phyloP scores from a whole-genome alignment of 2,797 vertebrate genomes.

The Acropternis orthonyx region DNA sequence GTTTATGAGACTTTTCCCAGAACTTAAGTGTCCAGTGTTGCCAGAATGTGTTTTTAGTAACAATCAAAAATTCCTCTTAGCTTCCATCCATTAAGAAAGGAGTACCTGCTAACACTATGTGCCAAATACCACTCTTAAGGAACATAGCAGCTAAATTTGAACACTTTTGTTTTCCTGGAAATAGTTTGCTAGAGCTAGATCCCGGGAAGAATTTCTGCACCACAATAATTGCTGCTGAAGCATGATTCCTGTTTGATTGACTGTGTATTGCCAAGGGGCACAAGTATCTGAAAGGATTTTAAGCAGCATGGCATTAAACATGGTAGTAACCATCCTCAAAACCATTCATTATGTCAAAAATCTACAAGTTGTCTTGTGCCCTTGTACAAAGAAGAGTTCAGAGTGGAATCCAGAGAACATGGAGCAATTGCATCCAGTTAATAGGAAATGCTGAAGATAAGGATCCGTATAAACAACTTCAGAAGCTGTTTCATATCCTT shows the following conservation, averaged over 20 bases:
- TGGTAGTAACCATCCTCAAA: background rate
- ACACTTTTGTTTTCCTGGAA: background rate
- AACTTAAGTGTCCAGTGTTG: background rate
- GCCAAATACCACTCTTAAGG: background rate
- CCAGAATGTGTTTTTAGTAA: background rate
- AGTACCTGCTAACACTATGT: background rate
- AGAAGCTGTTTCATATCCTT: background rate
- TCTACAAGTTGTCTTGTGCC: background rate
- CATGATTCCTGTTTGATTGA: background rate
- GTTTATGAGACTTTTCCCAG: background rate
- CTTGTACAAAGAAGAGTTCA: background rate
- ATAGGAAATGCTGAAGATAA: background rate
- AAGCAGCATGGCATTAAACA: accelerated
- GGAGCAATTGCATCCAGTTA: background rate
- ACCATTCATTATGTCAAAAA: background rate
- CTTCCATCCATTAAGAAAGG: background rate
- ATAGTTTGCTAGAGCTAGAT: background rate
- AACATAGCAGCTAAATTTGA: background rate
- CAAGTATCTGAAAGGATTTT: background rate
- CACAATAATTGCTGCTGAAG: background rate
- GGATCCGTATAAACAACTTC: background rate
- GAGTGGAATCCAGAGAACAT: background rate
- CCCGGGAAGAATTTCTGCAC: background rate
- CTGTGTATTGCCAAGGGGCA: background rate
- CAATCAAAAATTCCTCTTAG: background rate